Conservation (phyloP, 2,888 invertebrate genomes). For the Rhingia rostrata region DNA sequence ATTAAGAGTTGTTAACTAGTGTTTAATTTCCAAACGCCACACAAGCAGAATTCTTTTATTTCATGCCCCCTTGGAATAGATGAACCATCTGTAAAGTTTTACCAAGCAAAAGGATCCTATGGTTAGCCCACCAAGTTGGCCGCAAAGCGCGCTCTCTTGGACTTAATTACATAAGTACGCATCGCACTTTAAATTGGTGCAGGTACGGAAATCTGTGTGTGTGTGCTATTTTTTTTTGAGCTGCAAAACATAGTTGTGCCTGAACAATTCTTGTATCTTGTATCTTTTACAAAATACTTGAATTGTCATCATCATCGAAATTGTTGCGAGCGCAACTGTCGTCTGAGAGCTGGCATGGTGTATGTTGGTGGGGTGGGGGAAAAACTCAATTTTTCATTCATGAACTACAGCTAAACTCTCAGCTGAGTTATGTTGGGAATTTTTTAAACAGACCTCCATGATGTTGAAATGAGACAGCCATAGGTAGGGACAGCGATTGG, state of each 20-base stretch:
- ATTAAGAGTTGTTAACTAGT: conserved; percentile 55
- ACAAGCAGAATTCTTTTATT: conserved; percentile 48
- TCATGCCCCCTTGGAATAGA: conserved; percentile 26
- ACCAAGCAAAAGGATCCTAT: background rate
- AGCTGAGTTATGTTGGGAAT: conserved; percentile 52
- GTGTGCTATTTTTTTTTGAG: conserved; percentile 1
- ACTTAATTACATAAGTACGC: conserved; percentile 72
- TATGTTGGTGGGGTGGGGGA: conserved; percentile 18
- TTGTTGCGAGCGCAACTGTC: conserved; percentile 24
- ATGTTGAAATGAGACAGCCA: conserved; percentile 43
- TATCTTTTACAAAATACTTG: conserved; percentile 65
- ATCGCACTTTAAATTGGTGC: conserved; percentile 68
- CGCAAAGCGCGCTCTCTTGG: background rate
- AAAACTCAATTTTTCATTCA: conserved; percentile 70
- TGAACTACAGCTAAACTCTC: conserved; percentile 59
- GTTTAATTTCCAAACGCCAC: conserved; percentile 60
- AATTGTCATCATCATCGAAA: conserved; percentile 64
- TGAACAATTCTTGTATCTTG: conserved; percentile 71
- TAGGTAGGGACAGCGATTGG: background rate
- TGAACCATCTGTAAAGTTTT: conserved; percentile 13
- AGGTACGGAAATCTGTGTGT: conserved; percentile 31
- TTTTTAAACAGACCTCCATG: conserved; percentile 68
- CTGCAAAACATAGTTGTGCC: conserved; percentile 44
- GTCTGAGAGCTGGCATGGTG: conserved; percentile 14
- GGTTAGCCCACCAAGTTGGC: conserved; percentile 47